Conservation (phyloP, 2,888 invertebrate genomes). For the Brachypalpus laphriformis region DNA sequence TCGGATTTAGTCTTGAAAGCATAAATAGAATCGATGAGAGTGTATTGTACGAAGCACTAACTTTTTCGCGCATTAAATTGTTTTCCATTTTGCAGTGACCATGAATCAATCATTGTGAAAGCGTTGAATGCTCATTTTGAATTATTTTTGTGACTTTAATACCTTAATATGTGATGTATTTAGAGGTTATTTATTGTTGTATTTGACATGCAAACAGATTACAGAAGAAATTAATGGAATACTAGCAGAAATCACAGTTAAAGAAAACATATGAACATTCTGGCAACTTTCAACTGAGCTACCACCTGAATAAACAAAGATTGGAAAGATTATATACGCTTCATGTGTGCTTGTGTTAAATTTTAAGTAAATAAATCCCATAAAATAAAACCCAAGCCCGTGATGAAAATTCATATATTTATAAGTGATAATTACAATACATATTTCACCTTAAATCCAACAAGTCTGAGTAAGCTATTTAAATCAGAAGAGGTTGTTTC, state of each 20-base stretch:
- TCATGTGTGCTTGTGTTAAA: too few relatives aligned
- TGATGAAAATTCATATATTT: too few relatives aligned
- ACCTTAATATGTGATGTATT: neutral
- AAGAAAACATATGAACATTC: neutral
- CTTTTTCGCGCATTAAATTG: neutral
- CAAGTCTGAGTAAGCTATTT: too few relatives aligned
- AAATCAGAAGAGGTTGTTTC: too few relatives aligned
- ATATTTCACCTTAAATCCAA: too few relatives aligned
- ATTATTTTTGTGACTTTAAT: neutral
- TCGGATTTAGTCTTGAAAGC: neutral
- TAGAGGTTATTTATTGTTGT: neutral
- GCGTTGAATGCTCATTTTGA: neutral
- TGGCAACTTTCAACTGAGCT: too few relatives aligned
- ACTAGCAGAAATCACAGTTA: neutral
- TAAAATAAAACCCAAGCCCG: too few relatives aligned
- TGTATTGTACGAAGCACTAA: neutral
- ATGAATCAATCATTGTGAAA: conserved; percentile 12
- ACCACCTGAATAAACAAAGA: too few relatives aligned
- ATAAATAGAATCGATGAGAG: conserved; percentile 14
- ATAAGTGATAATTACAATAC: too few relatives aligned
- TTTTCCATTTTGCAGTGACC: neutral
- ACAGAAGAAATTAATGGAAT: neutral
- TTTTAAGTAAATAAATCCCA: too few relatives aligned
- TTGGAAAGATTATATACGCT: too few relatives aligned
- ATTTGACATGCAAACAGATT: neutral